These are phyloP conservation scores for Eulemur macaco DNA, from an alignment of 2,113 vertebrate species.

Conservation along the genomic window DNA sequence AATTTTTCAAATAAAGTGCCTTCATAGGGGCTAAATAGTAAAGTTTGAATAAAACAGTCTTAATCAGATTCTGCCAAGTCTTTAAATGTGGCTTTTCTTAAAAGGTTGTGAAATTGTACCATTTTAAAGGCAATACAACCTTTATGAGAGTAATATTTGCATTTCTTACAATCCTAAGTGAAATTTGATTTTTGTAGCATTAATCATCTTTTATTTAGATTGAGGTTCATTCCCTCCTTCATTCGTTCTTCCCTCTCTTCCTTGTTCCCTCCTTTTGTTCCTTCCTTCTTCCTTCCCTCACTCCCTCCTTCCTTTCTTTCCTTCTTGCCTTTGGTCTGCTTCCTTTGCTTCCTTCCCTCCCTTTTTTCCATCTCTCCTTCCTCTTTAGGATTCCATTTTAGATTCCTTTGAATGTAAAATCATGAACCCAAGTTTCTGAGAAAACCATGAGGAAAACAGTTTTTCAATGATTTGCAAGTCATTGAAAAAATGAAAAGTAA, in stretches of 20 bases:
- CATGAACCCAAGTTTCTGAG: neutral
- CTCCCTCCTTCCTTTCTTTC: neutral
- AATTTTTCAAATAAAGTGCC: neutral
- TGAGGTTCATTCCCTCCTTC: neutral
- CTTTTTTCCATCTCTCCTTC: neutral
- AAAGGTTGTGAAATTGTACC: neutral
- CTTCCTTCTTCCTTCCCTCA: neutral
- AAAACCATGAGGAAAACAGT: neutral
- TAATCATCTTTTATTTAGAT: neutral
- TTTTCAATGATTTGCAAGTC: neutral
- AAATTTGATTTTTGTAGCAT: neutral
- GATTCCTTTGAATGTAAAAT: neutral
- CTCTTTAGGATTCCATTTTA: neutral
- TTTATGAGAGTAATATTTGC: neutral
- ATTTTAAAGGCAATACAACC: neutral
- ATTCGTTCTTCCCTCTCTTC: rapidly evolving
- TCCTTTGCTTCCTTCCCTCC: neutral
- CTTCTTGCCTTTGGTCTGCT: too few relatives aligned
- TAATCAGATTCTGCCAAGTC: neutral
- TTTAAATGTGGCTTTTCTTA: conserved; percentile 1
- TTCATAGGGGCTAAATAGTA: neutral
- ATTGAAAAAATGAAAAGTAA: neutral
- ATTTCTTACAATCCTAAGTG: neutral
- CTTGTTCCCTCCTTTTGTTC: neutral
- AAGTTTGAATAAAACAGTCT: neutral